Evolutionary conservation across 2,888 invertebrate species (phyloP).

Genomic region (Nowickia ferox): DNA sequence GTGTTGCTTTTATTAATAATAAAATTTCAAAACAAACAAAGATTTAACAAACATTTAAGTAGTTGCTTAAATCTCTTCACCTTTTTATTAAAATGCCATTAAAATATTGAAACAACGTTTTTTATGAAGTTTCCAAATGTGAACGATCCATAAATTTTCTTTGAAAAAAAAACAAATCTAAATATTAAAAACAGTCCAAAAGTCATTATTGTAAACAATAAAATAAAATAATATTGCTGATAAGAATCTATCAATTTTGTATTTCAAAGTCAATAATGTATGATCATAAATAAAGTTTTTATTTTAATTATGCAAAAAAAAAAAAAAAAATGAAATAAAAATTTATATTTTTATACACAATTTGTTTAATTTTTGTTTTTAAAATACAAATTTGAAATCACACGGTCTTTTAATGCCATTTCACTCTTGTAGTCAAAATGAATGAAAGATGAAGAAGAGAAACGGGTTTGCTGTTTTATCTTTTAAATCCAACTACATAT

Average conservation of each 20-base stretch:
- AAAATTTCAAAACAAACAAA: background rate
- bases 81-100: slow-evolving; percentile 46
- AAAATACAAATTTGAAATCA: slow-evolving; percentile 1
- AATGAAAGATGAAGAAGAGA: background rate
- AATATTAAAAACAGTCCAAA: background rate
- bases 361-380: background rate
- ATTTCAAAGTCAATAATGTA: slow-evolving; percentile 31
- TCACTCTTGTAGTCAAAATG: background rate
- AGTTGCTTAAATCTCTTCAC: background rate
- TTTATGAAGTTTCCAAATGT: background rate
- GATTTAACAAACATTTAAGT: background rate
- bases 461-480: slow-evolving; percentile 4
- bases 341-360: background rate
- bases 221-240: slow-evolving; percentile 29
- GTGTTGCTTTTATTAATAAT: background rate
- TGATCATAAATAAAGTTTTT: slow-evolving; percentile 25
- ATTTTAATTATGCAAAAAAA: slow-evolving; percentile 38
- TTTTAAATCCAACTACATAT: slow-evolving; percentile 11
- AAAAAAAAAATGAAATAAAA: background rate
- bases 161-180: background rate
- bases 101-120: slow-evolving; percentile 5
- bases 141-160: background rate
- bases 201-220: slow-evolving; percentile 23
- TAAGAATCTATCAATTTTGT: slow-evolving; percentile 42
- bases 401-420: slow-evolving; percentile 19